Percentiles rank a stretch among this genome's conserved stretches.
Conservation (phyloP, 2,113 vertebrate species). For the Proterorhinus semilunaris region DNA sequence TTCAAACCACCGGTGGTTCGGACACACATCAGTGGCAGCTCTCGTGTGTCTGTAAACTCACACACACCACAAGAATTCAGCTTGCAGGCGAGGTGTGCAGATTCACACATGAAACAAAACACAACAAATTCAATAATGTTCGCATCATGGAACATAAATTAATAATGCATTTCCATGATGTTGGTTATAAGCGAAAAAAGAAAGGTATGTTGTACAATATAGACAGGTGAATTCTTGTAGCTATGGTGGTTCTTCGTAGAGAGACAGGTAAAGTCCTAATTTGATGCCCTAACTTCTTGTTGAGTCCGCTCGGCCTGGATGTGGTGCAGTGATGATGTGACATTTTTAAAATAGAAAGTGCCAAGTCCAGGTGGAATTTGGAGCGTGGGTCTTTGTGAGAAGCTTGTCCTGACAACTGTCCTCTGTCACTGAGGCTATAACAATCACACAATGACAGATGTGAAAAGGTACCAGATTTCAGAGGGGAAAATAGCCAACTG, state of each 20-base stretch:
- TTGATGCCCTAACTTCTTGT: neutral
- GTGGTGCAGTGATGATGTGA: conserved; percentile 1
- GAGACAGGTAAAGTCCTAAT: neutral
- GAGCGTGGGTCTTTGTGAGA: neutral
- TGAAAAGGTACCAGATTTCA: neutral
- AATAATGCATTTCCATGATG: too few relatives aligned
- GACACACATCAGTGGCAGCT: too few relatives aligned
- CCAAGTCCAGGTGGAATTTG: conserved; percentile 3
- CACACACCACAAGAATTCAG: too few relatives aligned
- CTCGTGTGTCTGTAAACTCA: too few relatives aligned
- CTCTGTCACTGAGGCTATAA: conserved; percentile 17
- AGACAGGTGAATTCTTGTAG: neutral
- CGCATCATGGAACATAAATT: too few relatives aligned
- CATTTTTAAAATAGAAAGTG: conserved; percentile 7
- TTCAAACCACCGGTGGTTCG: too few relatives aligned
- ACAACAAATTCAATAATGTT: too few relatives aligned
- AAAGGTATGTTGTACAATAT: too few relatives aligned
- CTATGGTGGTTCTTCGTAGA: neutral
- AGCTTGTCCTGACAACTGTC: conserved; percentile 19
- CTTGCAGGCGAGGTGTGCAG: too few relatives aligned
- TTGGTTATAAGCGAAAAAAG: too few relatives aligned
- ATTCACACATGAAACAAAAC: too few relatives aligned
- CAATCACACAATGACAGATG: neutral
- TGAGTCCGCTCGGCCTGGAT: neutral
- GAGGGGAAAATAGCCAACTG: neutral